These are phyloP conservation scores for Raja brachyura DNA, from an alignment of 2,113 vertebrate genomes.

Conservation along the genomic window DNA sequence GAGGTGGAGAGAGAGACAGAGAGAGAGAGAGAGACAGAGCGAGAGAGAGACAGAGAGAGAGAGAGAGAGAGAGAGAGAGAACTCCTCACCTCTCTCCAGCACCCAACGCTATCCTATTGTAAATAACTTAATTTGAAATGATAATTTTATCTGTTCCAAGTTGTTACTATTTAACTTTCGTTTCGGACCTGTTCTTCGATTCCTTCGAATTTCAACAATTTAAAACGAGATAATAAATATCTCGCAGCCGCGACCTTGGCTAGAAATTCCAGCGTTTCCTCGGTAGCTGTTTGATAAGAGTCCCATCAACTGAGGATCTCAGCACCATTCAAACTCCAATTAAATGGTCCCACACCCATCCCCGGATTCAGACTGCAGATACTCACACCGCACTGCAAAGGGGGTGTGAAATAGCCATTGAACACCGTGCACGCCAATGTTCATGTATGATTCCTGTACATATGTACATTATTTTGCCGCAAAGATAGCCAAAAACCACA, in stretches of 20 bases:
- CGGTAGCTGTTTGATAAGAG: constrained; percentile 12
- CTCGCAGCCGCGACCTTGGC: background rate
- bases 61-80: too few relatives aligned
- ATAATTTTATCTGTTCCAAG: background rate
- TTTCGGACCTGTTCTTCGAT: background rate
- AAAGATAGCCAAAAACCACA: background rate
- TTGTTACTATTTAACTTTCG: constrained; percentile 35
- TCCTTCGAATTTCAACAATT: background rate
- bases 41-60: too few relatives aligned
- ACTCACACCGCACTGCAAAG: too few relatives aligned
- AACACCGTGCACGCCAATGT: background rate
- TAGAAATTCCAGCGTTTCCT: background rate
- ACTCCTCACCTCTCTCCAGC: too few relatives aligned
- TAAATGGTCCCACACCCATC: background rate
- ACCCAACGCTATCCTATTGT: too few relatives aligned
- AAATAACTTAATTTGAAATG: background rate
- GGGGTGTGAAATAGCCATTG: too few relatives aligned
- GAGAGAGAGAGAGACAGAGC: too few relatives aligned
- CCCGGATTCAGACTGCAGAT: background rate
- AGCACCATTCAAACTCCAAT: background rate
- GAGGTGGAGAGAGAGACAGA: too few relatives aligned
- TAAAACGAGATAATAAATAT: background rate
- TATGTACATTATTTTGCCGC: background rate
- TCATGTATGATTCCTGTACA: background rate
- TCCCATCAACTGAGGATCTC: background rate